phyloP scores from a whole-genome alignment of 2,888 invertebrate genomes.

The Gibbula magus region DNA sequence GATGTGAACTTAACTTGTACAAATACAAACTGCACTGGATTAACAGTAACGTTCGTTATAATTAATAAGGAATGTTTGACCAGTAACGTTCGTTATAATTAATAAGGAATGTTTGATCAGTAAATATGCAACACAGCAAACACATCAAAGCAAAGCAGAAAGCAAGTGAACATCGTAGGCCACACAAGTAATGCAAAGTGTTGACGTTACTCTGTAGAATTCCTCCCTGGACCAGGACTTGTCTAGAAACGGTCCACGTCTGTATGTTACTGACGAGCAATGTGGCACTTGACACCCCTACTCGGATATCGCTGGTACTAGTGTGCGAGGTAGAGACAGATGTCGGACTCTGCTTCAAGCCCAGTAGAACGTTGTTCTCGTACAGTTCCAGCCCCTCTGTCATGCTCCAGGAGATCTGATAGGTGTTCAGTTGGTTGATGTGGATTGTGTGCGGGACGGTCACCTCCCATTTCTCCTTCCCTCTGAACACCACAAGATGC shows the following conservation, averaged over 20 bases:
- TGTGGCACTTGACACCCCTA: neutral
- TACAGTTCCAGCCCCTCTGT: neutral
- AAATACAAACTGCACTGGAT: no score
- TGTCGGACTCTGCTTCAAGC: neutral
- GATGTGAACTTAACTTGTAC: no score
- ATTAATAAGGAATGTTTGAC: no score
- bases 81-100: no score
- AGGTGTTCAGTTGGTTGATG: neutral
- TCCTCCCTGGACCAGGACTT: neutral
- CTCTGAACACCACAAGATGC: neutral
- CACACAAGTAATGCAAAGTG: neutral
- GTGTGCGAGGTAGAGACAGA: neutral
- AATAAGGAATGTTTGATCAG: no score
- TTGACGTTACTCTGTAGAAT: neutral
- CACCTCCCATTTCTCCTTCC: neutral
- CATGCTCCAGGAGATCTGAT: neutral
- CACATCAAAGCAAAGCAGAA: no score
- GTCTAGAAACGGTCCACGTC: neutral
- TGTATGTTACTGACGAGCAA: neutral
- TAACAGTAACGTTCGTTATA: no score
- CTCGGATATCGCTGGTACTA: neutral
- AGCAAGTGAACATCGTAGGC: neutral
- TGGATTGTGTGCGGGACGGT: neutral
- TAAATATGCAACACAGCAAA: no score
- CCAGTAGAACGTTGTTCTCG: neutral